Base-by-base conservation (phyloP, 2,113 vertebrate species). In the Oryzias celebensis region DNA sequence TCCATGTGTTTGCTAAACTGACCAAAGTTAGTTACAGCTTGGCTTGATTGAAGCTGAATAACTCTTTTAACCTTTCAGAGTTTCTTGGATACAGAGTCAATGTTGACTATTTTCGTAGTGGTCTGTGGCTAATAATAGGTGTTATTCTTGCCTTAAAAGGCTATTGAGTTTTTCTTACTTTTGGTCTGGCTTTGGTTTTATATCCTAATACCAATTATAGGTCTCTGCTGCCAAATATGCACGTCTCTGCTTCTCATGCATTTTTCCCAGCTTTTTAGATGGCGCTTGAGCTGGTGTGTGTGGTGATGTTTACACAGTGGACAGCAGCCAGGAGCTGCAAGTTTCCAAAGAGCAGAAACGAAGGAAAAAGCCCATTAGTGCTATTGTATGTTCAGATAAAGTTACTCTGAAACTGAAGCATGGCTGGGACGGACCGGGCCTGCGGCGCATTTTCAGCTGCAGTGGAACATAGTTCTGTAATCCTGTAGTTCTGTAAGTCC, bases 151-250 rank as follows among this genome's bases (percentile, higher is more conserved):
- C 75, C 77, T 51, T 84, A 72, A 69, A 82, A 83, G 72, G 82
- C 52, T 52, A 43, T 66, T 52, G 51, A 57, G 20, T 80, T 81
- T 78, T 58, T 62, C 63, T 69, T 67, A 58, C 75, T 69, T 78
- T 73, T 42, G 44, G 75, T 78, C 71, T 77, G 83, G 75, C 57
- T 20, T 20, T 26, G 46, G 28, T 18, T 86, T 86, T 84, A 71
- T 87, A 74, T 83, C 57, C 82, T 82, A 80, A 83, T 86, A 88
- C 85, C 83, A 87, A 81, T 84, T 85, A 85, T 86, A 86, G 85
- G 85, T 65, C 54, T 73, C n/a, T 63, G 31, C 50, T 81, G 75
- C 86, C 80, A 87, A 88, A 80, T 82, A 86, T 87, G 85, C 80
- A 83, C 51, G 62, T 68, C 77, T 81, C 66, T 78, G 72, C 75